Evolutionary conservation across 2,113 vertebrate species (phyloP).

Genomic region (Rhabdomys dilectus): DNA sequence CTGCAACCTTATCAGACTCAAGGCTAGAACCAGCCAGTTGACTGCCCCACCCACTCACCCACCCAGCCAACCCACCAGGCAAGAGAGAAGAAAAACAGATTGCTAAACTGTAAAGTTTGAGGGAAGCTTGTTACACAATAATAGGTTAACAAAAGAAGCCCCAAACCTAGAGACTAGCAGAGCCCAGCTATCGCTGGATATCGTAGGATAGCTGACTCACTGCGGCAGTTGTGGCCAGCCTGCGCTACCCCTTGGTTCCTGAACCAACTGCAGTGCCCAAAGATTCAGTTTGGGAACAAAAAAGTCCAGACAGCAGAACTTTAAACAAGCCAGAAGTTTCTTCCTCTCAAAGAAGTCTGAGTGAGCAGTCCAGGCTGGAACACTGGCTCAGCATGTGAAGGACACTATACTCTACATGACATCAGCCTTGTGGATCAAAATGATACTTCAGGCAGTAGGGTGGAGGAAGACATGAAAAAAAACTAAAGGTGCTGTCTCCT

Average conservation of each 20-base stretch:
- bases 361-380: neutral
- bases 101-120: neutral
- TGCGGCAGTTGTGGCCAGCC: neutral
- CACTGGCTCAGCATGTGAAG: neutral
- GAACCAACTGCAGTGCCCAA: neutral
- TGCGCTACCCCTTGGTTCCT: neutral
- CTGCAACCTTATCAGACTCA: neutral
- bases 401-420: neutral
- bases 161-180: neutral
- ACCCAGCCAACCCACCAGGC: neutral
- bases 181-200: too few relatives aligned
- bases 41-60: too few relatives aligned
- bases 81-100: neutral
- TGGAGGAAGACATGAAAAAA: neutral
- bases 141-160: neutral
- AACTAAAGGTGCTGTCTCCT: neutral
- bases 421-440: neutral
- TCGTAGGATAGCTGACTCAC: neutral
- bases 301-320: neutral
- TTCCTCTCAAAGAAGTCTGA: neutral
- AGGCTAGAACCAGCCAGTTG: neutral
- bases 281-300: neutral
- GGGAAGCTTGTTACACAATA: neutral
- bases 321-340: neutral
- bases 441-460: neutral